Conservation (phyloP, 2,113 vertebrate genomes). For the Hemibagrus wyckioides region DNA sequence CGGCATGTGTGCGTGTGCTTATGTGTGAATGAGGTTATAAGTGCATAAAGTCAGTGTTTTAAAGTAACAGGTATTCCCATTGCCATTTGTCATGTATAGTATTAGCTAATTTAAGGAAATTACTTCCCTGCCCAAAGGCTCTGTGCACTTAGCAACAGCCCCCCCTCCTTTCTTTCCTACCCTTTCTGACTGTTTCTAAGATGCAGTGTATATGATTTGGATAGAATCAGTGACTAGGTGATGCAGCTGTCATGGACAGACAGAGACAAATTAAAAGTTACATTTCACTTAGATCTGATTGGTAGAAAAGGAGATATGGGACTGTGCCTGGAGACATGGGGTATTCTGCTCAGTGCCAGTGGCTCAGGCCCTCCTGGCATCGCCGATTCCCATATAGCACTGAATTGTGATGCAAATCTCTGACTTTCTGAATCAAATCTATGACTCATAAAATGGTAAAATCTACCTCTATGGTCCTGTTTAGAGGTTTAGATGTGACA, state of each 20-base stretch:
- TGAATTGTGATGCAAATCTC: no score
- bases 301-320: neutral
- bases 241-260: neutral
- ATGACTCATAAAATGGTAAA: neutral
- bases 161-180: neutral
- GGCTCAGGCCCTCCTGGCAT: constrained; percentile 6
- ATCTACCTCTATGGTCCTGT: neutral
- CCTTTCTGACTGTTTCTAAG: neutral
- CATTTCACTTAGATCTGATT: neutral
- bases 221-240: neutral
- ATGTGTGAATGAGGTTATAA: neutral
- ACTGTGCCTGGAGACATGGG: neutral
- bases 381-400: neutral
- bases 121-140: neutral
- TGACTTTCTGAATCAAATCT: neutral
- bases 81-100: neutral
- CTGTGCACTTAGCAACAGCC: constrained; percentile 11
- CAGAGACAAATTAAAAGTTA: neutral
- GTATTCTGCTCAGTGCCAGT: constrained; percentile 1
- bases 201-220: neutral
- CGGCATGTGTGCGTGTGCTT: neutral
- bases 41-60: neutral
- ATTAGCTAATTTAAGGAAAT: constrained; percentile 26
- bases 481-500: neutral
- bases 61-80: constrained; percentile 2